Conservation (phyloP, 2,113 vertebrate genomes). For the Colossoma macropomum region DNA sequence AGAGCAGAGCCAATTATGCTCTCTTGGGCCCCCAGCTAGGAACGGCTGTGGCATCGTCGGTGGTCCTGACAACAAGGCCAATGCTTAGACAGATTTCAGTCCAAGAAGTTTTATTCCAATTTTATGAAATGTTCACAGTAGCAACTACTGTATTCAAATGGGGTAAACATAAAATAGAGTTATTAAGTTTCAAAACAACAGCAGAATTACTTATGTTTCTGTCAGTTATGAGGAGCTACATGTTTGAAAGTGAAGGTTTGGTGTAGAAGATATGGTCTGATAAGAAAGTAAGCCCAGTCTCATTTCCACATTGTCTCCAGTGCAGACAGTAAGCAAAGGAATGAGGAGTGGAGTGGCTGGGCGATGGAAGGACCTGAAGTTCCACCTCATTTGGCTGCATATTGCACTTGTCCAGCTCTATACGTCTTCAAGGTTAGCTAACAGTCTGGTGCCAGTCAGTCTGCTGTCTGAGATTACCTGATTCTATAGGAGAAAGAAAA, state of each 20-base stretch:
- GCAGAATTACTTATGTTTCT: background rate
- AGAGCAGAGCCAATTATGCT: too few relatives aligned
- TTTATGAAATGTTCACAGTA: too few relatives aligned
- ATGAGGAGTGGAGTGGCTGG: conserved; percentile 20
- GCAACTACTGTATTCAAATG: too few relatives aligned
- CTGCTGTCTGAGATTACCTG: conserved; percentile 58
- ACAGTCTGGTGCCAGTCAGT: conserved; percentile 57
- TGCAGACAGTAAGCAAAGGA: conserved; percentile 3
- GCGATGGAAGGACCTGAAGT: conserved; percentile 22
- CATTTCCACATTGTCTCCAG: conserved; percentile 8
- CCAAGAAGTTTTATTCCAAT: too few relatives aligned
- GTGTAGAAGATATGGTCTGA: conserved; percentile 15
- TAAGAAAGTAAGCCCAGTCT: conserved; percentile 19
- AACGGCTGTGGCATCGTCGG: too few relatives aligned
- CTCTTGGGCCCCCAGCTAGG: too few relatives aligned
- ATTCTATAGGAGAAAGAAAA: conserved; percentile 20
- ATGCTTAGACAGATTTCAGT: too few relatives aligned
- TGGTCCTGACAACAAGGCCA: too few relatives aligned
- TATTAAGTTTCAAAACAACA: background rate
- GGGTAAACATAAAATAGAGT: background rate
- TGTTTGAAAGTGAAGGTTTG: conserved; percentile 8
- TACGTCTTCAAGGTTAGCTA: conserved; percentile 60
- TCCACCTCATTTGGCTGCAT: conserved; percentile 54
- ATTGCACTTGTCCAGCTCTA: conserved; percentile 51
- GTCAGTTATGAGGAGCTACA: background rate